These are phyloP conservation scores for Sphaeramia orbicularis DNA, from an alignment of 2,797 vertebrate species.

Conservation along the genomic window DNA sequence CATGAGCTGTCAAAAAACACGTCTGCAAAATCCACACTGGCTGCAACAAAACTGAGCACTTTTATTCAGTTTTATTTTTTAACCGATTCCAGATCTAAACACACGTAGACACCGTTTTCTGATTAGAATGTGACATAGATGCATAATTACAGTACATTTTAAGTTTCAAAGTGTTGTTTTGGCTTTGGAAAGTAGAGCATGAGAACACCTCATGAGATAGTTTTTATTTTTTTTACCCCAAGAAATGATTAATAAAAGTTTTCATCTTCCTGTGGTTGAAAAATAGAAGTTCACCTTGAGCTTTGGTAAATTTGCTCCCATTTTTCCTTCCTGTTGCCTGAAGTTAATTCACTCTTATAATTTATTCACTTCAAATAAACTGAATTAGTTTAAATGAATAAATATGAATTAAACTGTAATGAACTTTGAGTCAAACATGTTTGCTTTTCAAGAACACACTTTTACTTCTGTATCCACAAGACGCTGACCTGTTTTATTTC, in stretches of 20 bases:
- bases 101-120: background rate
- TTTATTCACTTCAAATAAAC: constrained; percentile 20
- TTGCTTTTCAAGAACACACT: constrained; percentile 3
- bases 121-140: background rate
- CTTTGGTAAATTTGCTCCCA: constrained; percentile 1
- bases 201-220: background rate
- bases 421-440: constrained; percentile 14
- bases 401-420: constrained; percentile 21
- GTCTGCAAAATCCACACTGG: background rate
- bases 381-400: constrained; percentile 10
- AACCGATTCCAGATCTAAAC: background rate
- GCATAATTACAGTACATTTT: background rate
- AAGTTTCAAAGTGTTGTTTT: background rate
- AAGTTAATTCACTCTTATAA: constrained; percentile 10
- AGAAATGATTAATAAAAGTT: constrained; percentile 1
- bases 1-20: background rate
- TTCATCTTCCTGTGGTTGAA: constrained; percentile 14
- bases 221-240: too few species aligned
- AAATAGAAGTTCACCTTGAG: constrained; percentile 13
- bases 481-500: constrained; percentile 13
- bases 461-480: constrained; percentile 10
- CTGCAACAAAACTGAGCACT: background rate
- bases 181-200: background rate
- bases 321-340: constrained; percentile 1
- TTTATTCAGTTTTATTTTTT: background rate